These are phyloP conservation scores for Drosophila subobscura DNA, from an alignment of 1,140 invertebrate species.

Conservation along the genomic window DNA sequence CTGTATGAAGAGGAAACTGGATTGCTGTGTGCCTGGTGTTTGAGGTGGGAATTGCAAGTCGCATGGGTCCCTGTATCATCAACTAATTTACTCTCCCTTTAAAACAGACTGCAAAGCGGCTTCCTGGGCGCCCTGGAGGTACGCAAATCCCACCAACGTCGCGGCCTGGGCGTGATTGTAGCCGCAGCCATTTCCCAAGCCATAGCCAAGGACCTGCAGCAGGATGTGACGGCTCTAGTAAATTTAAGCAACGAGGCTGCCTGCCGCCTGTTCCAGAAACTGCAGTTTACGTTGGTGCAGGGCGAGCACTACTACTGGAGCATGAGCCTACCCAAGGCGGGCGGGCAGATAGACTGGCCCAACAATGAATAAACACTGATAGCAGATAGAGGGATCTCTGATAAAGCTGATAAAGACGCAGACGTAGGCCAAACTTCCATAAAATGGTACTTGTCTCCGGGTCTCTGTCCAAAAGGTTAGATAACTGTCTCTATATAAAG, in stretches of 20 bases:
- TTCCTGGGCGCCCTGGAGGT: constrained; percentile 70
- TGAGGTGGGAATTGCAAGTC: constrained; percentile 43
- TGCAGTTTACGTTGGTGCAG: constrained; percentile 35
- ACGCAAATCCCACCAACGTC: constrained; percentile 41
- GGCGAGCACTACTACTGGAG: constrained; percentile 61
- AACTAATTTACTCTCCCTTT: background rate
- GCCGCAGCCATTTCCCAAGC: constrained; percentile 46
- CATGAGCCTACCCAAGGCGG: constrained; percentile 37
- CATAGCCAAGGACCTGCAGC: constrained; percentile 46
- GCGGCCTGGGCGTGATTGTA: constrained; percentile 51
- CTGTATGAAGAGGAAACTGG: constrained; percentile 47
- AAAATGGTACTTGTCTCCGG: background rate
- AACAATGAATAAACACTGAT: constrained; percentile 18
- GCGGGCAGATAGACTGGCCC: constrained; percentile 34
- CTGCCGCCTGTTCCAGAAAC: constrained; percentile 52
- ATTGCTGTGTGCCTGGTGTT: constrained; percentile 74
- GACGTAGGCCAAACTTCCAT: constrained; percentile 1
- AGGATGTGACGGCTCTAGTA: constrained; percentile 62
- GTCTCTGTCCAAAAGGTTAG: constrained; percentile 21
- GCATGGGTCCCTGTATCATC: background rate
- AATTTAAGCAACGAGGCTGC: constrained; percentile 51
- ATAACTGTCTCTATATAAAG: background rate
- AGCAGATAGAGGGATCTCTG: constrained; percentile 5
- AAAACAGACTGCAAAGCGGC: constrained; percentile 62
- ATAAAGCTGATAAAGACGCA: background rate